A percentile compares a stretch with the other conserved stretches of the same genome.
Conservation (phyloP, 2,113 vertebrate species). For the Seriola quinqueradiata region DNA sequence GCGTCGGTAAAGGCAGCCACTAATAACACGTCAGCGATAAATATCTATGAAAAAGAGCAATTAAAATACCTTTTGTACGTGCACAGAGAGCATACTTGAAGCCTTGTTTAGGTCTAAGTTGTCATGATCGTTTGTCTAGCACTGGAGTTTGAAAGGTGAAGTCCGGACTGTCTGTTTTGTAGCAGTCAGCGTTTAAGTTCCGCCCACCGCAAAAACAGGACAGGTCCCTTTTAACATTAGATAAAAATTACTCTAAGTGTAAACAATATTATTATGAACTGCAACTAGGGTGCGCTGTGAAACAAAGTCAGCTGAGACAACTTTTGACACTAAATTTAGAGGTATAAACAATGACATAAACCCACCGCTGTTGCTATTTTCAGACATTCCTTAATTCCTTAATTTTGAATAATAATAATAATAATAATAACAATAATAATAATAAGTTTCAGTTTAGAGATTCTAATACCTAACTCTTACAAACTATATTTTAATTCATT, state of each 20-base stretch:
- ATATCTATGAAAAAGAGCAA: rapidly evolving
- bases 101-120: slow-evolving; percentile 63
- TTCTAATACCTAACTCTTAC: not conserved
- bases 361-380: not conserved
- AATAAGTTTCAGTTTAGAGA: not conserved
- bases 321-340: not conserved
- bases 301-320: not conserved
- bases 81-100: slow-evolving; percentile 56
- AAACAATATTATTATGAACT: not conserved
- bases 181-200: slow-evolving; percentile 46
- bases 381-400: not conserved
- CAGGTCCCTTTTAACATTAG: not conserved
- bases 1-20: not conserved
- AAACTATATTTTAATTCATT: too few species aligned
- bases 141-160: slow-evolving; percentile 66
- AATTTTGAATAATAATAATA: not conserved
- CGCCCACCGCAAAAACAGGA: slow-evolving; percentile 42
- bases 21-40: too few species aligned
- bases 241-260: not conserved
- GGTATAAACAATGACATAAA: not conserved
- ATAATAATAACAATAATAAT: not conserved
- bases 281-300: not conserved
- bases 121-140: slow-evolving; percentile 48
- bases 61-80: slow-evolving; percentile 47
- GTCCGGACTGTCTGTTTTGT: slow-evolving; percentile 52